Evolutionary conservation across 2,113 vertebrate genomes (phyloP).

Genomic region (Amia ocellicauda): DNA sequence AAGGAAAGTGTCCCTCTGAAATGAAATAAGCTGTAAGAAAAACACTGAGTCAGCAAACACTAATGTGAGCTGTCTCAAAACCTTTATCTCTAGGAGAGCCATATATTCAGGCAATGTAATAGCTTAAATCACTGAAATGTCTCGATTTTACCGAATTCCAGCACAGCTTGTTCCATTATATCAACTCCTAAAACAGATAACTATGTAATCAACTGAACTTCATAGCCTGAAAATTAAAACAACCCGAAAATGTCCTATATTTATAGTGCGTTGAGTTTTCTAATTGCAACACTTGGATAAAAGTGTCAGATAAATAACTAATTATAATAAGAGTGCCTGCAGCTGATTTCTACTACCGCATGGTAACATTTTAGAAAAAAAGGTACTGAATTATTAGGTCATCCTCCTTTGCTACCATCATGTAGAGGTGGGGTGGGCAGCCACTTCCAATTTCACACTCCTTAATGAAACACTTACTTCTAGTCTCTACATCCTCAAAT

Average conservation of each 20-base stretch:
- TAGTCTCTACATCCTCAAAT: constrained; percentile 24
- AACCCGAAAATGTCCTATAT: too few species aligned
- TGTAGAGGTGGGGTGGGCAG: constrained; percentile 11
- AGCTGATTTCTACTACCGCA: neutral
- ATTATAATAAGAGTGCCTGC: neutral
- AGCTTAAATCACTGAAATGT: too few species aligned
- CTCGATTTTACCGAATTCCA: too few species aligned
- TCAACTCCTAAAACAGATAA: too few species aligned
- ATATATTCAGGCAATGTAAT: too few species aligned
- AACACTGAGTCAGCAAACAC: neutral
- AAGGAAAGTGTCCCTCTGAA: neutral
- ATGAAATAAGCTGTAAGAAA: neutral
- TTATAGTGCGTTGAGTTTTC: too few species aligned
- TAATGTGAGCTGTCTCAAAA: too few species aligned
- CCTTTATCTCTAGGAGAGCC: too few species aligned
- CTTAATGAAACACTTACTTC: constrained; percentile 38
- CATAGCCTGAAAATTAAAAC: neutral
- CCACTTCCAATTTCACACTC: constrained; percentile 47
- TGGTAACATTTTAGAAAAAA: neutral
- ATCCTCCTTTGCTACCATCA: neutral
- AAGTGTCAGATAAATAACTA: neutral
- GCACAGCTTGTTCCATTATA: too few species aligned
- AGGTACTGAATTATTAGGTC: neutral
- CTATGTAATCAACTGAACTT: too few species aligned
- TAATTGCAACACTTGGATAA: too few species aligned